A percentile compares a stretch with the other conserved stretches of the same genome.
Evolutionary conservation across 2,888 invertebrate species (phyloP).

Genomic region (Morinoia aosen): DNA sequence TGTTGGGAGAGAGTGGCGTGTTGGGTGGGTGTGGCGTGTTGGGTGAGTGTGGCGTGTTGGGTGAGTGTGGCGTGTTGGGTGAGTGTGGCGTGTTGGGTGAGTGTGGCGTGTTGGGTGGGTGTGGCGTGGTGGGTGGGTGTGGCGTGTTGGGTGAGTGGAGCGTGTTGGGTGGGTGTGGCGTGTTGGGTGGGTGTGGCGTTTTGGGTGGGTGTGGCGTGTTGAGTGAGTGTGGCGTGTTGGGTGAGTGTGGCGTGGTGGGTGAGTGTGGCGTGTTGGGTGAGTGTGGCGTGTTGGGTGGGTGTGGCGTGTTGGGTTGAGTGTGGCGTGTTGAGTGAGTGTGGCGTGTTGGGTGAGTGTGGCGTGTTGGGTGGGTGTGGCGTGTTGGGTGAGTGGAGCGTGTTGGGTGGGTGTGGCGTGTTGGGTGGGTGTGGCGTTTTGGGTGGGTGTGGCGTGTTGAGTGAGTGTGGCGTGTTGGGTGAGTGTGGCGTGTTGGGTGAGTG

Average conservation of each 20-base stretch:
- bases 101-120: conserved; percentile 74
- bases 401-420: conserved; percentile 79
- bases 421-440: conserved; percentile 74
- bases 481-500: conserved; percentile 77
- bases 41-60: conserved; percentile 78
- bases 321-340: conserved; percentile 76
- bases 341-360: conserved; percentile 76
- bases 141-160: conserved; percentile 76
- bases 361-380: conserved; percentile 75
- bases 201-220: conserved; percentile 78
- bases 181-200: conserved; percentile 74
- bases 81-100: conserved; percentile 78
- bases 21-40: conserved; percentile 75
- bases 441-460: conserved; percentile 77
- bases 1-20: conserved; percentile 78
- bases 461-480: conserved; percentile 74
- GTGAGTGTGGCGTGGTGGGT: conserved; percentile 78
- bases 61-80: conserved; percentile 74
- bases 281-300: conserved; percentile 77
- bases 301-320: conserved; percentile 74
- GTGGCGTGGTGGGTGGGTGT: too few species aligned
- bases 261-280: conserved; percentile 74
- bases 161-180: conserved; percentile 77
- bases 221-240: conserved; percentile 74
- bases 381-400: too few species aligned